Evolutionary conservation across 2,113 vertebrate genomes (phyloP).

Genomic region (Ploceus nigricollis): DNA sequence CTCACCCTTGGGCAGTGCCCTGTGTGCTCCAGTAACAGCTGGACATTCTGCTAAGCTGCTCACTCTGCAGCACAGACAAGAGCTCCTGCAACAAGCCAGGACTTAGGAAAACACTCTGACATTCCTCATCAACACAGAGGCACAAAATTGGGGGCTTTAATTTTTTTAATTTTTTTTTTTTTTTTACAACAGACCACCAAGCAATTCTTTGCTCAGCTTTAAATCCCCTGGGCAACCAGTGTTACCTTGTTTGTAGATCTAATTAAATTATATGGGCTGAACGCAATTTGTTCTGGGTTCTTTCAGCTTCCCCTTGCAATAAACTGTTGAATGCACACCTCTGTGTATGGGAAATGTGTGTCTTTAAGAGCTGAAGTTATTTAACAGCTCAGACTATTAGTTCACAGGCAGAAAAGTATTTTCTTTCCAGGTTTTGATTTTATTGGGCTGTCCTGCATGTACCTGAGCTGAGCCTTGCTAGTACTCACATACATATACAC

Average conservation of each 20-base stretch:
- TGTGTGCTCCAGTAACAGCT: not conserved
- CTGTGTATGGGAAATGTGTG: constrained; percentile 38
- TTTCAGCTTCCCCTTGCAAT: constrained; percentile 62
- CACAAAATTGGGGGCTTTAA: not conserved
- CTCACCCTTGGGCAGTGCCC: not conserved
- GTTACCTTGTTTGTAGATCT: constrained; percentile 71
- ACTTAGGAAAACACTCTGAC: not conserved
- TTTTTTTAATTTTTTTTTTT: not conserved
- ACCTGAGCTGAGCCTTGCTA: not conserved
- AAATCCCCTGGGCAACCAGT: constrained; percentile 66
- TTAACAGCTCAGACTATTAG: constrained; percentile 63
- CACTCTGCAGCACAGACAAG: not conserved
- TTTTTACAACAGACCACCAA: constrained; percentile 48
- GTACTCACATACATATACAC: rapidly evolving
- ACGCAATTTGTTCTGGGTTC: constrained; percentile 66
- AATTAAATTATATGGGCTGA: constrained; percentile 70
- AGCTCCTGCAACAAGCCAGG: not conserved
- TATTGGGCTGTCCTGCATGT: not conserved
- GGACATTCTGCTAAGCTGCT: not conserved
- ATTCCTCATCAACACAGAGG: not conserved
- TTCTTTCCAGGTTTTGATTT: constrained; percentile 48
- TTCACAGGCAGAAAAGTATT: constrained; percentile 46
- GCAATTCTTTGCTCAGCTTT: constrained; percentile 26
- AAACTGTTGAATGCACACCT: constrained; percentile 62
- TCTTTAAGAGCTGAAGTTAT: constrained; percentile 57